Conservation (phyloP, 2,797 vertebrate genomes). For the Orientallactaga sibirica region DNA sequence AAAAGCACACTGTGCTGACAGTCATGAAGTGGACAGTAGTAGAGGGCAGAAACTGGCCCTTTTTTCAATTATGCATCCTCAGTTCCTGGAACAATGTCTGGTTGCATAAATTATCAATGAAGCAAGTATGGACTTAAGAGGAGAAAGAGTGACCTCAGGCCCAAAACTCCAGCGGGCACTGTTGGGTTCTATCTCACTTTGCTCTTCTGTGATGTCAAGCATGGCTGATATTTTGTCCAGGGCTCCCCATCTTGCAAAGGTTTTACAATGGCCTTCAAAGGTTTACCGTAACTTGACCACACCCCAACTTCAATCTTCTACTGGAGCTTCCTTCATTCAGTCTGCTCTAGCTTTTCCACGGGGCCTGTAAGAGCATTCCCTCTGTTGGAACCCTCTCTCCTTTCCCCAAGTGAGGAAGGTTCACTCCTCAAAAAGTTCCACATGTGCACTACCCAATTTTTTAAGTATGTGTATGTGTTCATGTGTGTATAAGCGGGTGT, state of each 20-base stretch:
- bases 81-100: background rate
- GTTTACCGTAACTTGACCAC: background rate
- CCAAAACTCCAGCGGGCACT: background rate
- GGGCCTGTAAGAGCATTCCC: background rate
- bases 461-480: too few species aligned
- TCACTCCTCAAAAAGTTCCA: background rate
- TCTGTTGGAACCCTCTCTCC: background rate
- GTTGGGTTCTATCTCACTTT: background rate
- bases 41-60: background rate
- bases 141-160: background rate
- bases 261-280: slow-evolving; percentile 16
- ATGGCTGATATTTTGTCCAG: background rate
- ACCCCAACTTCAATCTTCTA: background rate
- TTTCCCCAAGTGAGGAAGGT: background rate
- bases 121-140: background rate
- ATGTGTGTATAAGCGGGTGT: too few species aligned
- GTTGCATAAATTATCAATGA: background rate
- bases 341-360: background rate
- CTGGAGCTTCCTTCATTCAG: background rate
- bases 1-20: background rate
- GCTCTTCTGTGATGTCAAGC: background rate
- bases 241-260: slow-evolving; percentile 4
- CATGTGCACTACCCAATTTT: too few species aligned
- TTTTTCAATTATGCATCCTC: background rate
- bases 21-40: background rate